Evolutionary conservation across 2,113 vertebrate species (phyloP).

Genomic region (Catharus bicknelli): DNA sequence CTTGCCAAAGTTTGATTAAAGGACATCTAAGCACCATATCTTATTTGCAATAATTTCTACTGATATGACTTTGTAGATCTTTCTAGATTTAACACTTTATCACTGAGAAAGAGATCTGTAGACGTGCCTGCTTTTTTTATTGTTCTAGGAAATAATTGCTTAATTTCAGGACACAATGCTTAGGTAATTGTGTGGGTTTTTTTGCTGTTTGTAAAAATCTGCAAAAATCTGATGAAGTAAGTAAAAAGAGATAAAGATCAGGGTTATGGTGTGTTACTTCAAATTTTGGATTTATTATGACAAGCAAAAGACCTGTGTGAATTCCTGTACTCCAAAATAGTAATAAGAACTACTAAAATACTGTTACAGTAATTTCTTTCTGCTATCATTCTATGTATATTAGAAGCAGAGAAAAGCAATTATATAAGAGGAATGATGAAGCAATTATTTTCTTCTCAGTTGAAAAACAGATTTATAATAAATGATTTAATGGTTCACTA

Average conservation of each 20-base stretch:
- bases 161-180: neutral
- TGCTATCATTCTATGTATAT: neutral
- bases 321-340: neutral
- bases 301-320: neutral
- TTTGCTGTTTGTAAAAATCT: neutral
- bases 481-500: neutral
- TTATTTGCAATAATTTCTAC: neutral
- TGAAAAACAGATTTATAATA: conserved; percentile 4
- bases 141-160: neutral
- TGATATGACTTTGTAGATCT: neutral
- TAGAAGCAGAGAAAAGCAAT: neutral
- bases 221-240: neutral
- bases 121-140: neutral
- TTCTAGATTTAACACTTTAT: neutral
- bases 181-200: neutral
- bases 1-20: neutral
- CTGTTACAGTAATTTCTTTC: neutral
- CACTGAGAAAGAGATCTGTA: neutral
- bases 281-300: neutral
- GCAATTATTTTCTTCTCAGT: neutral
- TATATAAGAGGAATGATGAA: conserved; percentile 5
- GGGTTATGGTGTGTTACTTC: neutral
- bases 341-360: neutral
- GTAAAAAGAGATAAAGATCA: neutral
- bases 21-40: neutral